phyloP scores from a whole-genome alignment of 2,888 invertebrate genomes.

The Venusia cambrica region DNA sequence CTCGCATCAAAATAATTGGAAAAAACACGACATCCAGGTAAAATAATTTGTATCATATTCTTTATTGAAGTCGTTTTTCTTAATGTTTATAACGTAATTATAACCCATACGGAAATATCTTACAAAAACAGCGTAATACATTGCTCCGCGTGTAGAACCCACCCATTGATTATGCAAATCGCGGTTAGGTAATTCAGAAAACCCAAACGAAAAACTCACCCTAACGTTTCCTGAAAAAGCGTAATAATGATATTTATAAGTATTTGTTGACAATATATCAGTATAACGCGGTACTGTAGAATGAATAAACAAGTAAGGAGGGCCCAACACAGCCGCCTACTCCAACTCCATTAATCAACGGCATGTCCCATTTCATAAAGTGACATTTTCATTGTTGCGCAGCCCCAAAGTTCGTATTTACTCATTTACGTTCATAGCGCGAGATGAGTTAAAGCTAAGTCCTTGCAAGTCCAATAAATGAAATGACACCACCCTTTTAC shows the following conservation, averaged over 20 bases:
- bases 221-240: neutral
- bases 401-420: conserved; percentile 65
- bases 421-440: conserved; percentile 59
- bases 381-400: conserved; percentile 76
- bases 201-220: no score
- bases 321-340: conserved; percentile 48
- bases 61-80: no score
- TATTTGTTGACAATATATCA: conserved; percentile 13
- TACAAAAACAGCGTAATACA: no score
- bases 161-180: no score
- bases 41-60: no score
- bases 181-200: no score
- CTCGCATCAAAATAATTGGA: no score
- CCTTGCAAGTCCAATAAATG: conserved; percentile 49
- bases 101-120: no score
- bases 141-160: no score
- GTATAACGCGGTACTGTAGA: conserved; percentile 17
- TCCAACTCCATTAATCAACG: conserved; percentile 70
- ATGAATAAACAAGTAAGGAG: conserved; percentile 61
- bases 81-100: no score
- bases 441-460: conserved; percentile 45
- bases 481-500: conserved; percentile 41
- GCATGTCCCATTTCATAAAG: conserved; percentile 70
- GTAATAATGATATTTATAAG: conserved; percentile 1
- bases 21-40: no score